Evolutionary conservation across 2,113 vertebrate species (phyloP).

Genomic region (Passer domesticus): DNA sequence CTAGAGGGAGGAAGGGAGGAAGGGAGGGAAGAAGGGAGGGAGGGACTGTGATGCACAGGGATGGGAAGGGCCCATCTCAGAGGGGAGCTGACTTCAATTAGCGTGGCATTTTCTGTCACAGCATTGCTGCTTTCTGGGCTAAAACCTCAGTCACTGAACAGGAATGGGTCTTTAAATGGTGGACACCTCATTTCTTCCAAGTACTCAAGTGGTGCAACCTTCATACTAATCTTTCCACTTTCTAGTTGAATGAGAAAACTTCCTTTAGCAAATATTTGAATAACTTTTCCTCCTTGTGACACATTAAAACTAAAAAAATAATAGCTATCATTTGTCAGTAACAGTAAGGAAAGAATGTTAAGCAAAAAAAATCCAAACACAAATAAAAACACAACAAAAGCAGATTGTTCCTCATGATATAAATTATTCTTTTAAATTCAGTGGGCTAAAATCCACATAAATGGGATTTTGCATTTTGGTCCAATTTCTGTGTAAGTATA

Average conservation of each 20-base stretch:
- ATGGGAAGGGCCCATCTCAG: background rate
- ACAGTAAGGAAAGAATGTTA: slow-evolving; percentile 6
- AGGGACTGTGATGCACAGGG: background rate
- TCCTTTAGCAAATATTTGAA: background rate
- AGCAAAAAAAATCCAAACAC: background rate
- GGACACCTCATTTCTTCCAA: background rate
- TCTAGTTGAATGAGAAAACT: background rate
- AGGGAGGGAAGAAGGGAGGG: background rate
- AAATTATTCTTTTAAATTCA: slow-evolving; percentile 11
- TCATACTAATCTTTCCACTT: background rate
- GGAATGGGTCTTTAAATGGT: background rate
- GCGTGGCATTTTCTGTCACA: background rate
- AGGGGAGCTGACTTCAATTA: background rate
- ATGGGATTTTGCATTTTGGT: background rate
- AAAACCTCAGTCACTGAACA: background rate
- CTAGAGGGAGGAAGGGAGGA: background rate
- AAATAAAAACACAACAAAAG: background rate
- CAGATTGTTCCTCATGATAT: background rate
- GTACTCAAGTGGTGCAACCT: background rate
- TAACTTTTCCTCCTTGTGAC: background rate
- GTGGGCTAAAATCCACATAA: slow-evolving; percentile 8
- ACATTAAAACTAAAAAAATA: background rate
- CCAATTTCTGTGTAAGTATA: background rate
- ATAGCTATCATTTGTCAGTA: background rate
- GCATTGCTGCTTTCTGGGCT: background rate